Base-by-base conservation (phyloP, 35 echinoderm and acorn worm genomes). In the Eucidaris tribuloides region DNA sequence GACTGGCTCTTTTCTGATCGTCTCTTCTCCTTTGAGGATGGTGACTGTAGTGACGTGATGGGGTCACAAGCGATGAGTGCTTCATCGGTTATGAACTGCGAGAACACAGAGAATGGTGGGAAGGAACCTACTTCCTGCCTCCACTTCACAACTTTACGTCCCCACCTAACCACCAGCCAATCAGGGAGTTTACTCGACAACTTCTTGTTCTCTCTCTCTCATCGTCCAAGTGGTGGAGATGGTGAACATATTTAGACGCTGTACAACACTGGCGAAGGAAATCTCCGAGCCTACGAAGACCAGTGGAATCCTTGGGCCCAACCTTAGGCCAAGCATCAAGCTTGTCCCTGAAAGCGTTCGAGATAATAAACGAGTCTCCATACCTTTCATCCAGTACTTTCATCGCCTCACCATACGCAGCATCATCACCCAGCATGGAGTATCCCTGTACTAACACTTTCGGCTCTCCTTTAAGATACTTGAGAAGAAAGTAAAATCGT, bases 261-360 rank as follows among this genome's bases (percentile, higher is more conserved):
- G 68, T 36, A 15, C 36, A 22, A 76, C 68, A 76, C 68, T 76
- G 68, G 36, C 36, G 68, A 22, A 76, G 68, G 38, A 76, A 76
- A 36, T 76, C 68, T 76, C 22, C 23, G 29, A 76, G 36, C 38
- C 34, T 76, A 34, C 38, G 23, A 31, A 76, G 36, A 36, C 22
- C 68, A 22, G 40, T 36, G 40, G 15, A 79, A 85, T 96, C 85
- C 36, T 50, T 29, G 4, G 89, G 7, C 3, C 79, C 18, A 7
- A 91, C 76, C 24, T 87, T 96, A 0, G 77, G 77, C 87, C 78
- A 22, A 42, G 23, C 28, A 42, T 76, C 68, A 22, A 76, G 68
- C 22, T 36, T 22, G 23, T 76, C 36, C 27, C 68, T 24, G 38
- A 76, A 76, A 19, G 68, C 68, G 38, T 76, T 76, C 19, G 68